A percentile compares a stretch with the other conserved stretches of the same genome.
Evolutionary conservation across 2,113 vertebrate genomes (phyloP).

Genomic region (Boleophthalmus pectinirostris): DNA sequence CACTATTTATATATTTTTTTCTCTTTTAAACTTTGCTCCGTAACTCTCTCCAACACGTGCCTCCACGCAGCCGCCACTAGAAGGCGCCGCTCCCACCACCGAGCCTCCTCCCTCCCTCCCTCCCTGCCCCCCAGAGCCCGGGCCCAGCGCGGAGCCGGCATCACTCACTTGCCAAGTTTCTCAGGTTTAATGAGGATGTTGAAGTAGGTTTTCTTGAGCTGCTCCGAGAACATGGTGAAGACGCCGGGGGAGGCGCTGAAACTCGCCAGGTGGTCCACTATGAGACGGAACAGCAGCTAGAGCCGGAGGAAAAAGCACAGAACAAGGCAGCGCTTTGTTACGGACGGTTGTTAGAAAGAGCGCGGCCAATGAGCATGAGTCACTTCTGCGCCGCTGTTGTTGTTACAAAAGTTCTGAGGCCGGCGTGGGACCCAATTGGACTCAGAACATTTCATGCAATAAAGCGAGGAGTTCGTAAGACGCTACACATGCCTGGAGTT

Average conservation of each 20-base stretch:
- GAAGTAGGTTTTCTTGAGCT: conserved; percentile 96
- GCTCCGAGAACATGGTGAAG: conserved; percentile 93
- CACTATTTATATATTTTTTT: too few species aligned
- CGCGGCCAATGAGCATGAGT: neutral
- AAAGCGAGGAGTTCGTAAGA: neutral
- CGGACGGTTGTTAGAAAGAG: neutral
- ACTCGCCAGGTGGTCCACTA: conserved; percentile 90
- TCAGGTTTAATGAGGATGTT: conserved; percentile 96
- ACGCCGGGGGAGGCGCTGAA: conserved; percentile 88
- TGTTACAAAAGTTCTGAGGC: neutral
- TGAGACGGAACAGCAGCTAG: conserved; percentile 92
- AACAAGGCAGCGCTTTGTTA: conserved; percentile 15
- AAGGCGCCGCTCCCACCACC: conserved; percentile 46
- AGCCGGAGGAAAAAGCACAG: neutral
- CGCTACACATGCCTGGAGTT: neutral
- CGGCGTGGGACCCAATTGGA: neutral
- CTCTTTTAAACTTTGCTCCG: too few species aligned
- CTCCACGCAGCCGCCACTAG: conserved; percentile 48
- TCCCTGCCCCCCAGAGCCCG: neutral
- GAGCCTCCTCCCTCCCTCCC: conserved; percentile 7
- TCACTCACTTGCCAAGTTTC: conserved; percentile 91
- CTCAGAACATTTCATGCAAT: neutral
- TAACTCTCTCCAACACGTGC: too few species aligned
- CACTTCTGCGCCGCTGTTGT: neutral
- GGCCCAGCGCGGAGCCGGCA: neutral